phyloP scores from a whole-genome alignment of 2,797 vertebrate species.

The Coracias cyanogaster region DNA sequence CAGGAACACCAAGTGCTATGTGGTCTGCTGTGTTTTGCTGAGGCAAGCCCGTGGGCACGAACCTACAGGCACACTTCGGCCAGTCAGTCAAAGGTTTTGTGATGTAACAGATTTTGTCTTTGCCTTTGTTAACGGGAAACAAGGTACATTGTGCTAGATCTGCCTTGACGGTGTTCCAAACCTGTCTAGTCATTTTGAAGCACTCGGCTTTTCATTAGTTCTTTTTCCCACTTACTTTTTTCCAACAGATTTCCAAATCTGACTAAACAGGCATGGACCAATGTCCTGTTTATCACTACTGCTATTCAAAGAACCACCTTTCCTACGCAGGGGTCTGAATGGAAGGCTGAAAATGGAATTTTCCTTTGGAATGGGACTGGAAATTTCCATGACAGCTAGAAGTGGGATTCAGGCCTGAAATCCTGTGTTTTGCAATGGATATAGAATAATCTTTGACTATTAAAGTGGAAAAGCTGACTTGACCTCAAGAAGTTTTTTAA shows the following conservation, averaged over 20 bases:
- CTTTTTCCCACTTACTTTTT: neutral
- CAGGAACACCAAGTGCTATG: neutral
- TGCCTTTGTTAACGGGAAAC: neutral
- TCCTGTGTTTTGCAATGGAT: neutral
- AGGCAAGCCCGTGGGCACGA: neutral
- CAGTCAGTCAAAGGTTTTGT: neutral
- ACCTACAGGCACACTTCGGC: neutral
- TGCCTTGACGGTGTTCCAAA: neutral
- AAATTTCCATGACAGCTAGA: constrained; percentile 61
- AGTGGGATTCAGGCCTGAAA: constrained; percentile 27
- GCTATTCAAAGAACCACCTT: neutral
- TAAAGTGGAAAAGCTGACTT: constrained; percentile 46
- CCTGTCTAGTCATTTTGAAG: neutral
- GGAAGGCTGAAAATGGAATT: constrained; percentile 35
- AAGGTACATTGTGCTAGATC: neutral
- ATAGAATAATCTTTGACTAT: constrained; percentile 31
- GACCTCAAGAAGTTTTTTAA: neutral
- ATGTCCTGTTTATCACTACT: neutral
- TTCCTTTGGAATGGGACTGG: constrained; percentile 37
- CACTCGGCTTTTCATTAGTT: neutral
- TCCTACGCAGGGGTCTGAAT: neutral
- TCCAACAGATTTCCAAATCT: neutral
- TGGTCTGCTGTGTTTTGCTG: neutral
- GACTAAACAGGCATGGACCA: neutral
- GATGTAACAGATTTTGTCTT: neutral